Conservation (phyloP, 2,797 vertebrate species). For the Lepilemur septentrionalis region DNA sequence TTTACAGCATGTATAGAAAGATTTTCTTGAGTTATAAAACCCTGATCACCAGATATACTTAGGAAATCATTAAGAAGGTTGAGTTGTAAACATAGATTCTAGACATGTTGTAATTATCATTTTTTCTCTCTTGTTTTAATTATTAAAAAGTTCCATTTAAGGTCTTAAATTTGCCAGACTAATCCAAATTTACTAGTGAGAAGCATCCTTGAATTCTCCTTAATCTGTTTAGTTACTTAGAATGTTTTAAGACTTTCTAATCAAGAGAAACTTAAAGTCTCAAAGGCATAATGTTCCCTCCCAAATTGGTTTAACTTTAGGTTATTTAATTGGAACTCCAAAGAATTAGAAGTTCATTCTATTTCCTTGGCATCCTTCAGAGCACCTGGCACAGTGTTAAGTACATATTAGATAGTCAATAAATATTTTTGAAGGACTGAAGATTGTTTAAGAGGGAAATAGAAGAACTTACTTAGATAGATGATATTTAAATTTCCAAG, state of each 20-base stretch:
- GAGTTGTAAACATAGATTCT: conserved; percentile 57
- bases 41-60: conserved; percentile 42
- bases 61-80: conserved; percentile 60
- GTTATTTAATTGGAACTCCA: conserved; percentile 61
- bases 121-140: conserved; percentile 52
- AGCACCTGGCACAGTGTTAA: conserved; percentile 53
- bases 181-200: conserved; percentile 68
- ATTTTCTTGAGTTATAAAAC: conserved; percentile 53
- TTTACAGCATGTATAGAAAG: conserved; percentile 19
- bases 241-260: conserved; percentile 68
- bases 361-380: conserved; percentile 39
- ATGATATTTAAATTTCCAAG: conserved; percentile 39
- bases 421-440: conserved; percentile 40
- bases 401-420: neutral
- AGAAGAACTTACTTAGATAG: conserved; percentile 21
- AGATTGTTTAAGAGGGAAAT: conserved; percentile 30
- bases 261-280: conserved; percentile 64
- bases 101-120: conserved; percentile 59
- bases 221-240: conserved; percentile 69
- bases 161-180: conserved; percentile 58
- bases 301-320: conserved; percentile 63
- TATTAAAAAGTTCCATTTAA: conserved; percentile 65
- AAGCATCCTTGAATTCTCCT: conserved; percentile 61
- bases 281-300: conserved; percentile 62
- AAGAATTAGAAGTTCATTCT: conserved; percentile 62